Evolutionary conservation across 1,140 invertebrate species (phyloP).

Genomic region (Physella acuta): DNA sequence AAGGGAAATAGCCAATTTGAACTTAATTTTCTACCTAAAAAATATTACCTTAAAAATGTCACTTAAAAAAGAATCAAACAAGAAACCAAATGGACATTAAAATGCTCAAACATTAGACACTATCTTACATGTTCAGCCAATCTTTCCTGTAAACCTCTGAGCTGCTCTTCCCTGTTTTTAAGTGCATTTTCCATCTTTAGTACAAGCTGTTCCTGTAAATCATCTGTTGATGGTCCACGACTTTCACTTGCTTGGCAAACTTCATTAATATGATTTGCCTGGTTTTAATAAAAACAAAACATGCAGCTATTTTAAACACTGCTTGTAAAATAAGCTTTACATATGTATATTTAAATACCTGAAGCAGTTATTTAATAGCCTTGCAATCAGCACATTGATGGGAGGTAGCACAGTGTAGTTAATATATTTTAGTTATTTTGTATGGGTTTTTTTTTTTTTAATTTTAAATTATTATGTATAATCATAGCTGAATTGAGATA

Average conservation of each 20-base stretch:
- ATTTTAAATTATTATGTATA: too few relatives aligned
- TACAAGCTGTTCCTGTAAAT: constrained; percentile 48
- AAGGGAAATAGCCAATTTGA: background rate
- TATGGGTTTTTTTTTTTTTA: too few relatives aligned
- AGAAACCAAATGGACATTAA: background rate
- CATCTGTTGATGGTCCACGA: constrained; percentile 44
- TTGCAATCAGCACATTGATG: too few relatives aligned
- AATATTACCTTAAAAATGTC: too few relatives aligned
- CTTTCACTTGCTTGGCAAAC: constrained; percentile 51
- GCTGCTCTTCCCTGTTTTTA: constrained; percentile 53
- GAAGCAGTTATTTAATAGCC: too few relatives aligned
- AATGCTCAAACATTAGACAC: background rate
- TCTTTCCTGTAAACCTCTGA: constrained; percentile 45
- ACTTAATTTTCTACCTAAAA: background rate
- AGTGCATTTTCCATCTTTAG: constrained; percentile 53
- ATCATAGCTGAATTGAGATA: too few relatives aligned
- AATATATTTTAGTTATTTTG: too few relatives aligned
- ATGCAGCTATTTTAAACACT: too few relatives aligned
- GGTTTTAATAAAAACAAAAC: too few relatives aligned
- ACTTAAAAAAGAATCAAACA: background rate
- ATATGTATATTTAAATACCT: too few relatives aligned
- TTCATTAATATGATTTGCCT: constrained; percentile 53
- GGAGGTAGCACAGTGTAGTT: too few relatives aligned
- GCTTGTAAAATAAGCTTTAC: too few relatives aligned
- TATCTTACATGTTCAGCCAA: constrained; percentile 52